Evolutionary conservation across 2,797 vertebrate genomes (phyloP), one percentile per base, ranked within the genome.

Genomic region (Anniella stebbinsi): DNA sequence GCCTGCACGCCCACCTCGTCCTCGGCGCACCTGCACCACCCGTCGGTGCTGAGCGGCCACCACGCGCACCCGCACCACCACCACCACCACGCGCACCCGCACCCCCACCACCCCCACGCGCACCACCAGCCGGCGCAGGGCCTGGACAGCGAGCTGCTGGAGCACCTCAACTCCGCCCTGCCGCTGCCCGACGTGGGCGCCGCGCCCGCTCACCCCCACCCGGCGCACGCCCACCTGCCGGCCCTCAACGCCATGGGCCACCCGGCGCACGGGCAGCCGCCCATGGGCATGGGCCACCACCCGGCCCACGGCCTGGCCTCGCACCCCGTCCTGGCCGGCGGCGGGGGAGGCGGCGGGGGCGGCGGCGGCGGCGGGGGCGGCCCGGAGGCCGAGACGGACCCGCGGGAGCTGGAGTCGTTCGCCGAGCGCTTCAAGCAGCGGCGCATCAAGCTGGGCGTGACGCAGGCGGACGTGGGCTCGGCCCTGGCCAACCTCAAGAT

Each of bases 401-500:
- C 98, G 0, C 97, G 98, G 92, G 98, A 99, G 97, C 97, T 99
- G 94, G 98, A 99, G 95, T 98, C 98, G 75, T 99, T 99, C 87
- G 98, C 98, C 4, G 98, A 99, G 96, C 96, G 98, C 57, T 99
- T 99, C 97, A 99, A 99, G 95, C 98, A 99, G 94, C 95, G 98
- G 91, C 96, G 98, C 89, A 99, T 99, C 97, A 99, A 99, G 93
- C 98, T 99, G 60, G 98, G 98, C 76, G 98, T 99, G 91, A 99
- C 98, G 30, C 98, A 98, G 92, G 98, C 98, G 0, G 98, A 99
- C 51, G 98, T 99, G 93, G 98, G 98, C 75, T 97, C 98, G 0
- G 98, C 98, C 1, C 94, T 99, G 95, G 98, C 98, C 93, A 98
- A 98, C 97, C 98, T 99, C 8, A 99, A 99, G 97, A 98, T 99